Base-by-base conservation (phyloP, 2,888 invertebrate species). In the Polydesmus complanatus region DNA sequence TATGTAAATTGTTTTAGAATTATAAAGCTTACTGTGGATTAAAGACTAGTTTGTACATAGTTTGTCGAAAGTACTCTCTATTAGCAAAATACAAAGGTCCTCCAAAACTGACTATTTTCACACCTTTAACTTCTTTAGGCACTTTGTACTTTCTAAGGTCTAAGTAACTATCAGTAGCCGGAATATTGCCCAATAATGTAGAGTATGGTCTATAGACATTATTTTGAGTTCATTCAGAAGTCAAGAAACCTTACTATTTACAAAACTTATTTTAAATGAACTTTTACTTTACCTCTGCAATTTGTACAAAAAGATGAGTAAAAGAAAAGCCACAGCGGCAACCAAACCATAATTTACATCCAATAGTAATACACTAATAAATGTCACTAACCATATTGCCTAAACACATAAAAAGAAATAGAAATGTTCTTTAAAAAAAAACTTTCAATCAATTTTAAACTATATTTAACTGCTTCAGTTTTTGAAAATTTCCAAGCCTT, bases 311-410 rank as follows among this genome's bases (percentile, higher is more conserved):
- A 92, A 78, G 48, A 86, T 83, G 0, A 83, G 74, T 2, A 92
- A 73, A 22, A 87, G 86, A 19, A 87, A 75, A 19, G 82, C 70
- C 1, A 91, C 78, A 1, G 92, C 91, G 0, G 84, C 80, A 0
- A 82, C 77, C 2, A 94, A 77, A 0, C 94, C 93, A 68, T 84
- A 78, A 69, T 88, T 88, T 61, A 93, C 88, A 71, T 90, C 87
- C 56, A 90, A 72, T 22, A 89, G 68, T 18, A 87, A 75, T 0
- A 89, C 90, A 0, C 82, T 78, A 2, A 83, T 67, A 73, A 90
- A 92, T 0, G 91, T 86, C 3, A 82, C 77, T 2, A 88, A 70
- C 91, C 91, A 94, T n/a, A 90, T 84, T 0, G 60, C 60, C 60
- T 60, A 51, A 5, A n/a, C n/a, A 47, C n/a, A 14, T 11, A 19